These are phyloP conservation scores for Dicyrtomina minuta DNA, from an alignment of 2,888 invertebrate genomes.

Conservation along the genomic window DNA sequence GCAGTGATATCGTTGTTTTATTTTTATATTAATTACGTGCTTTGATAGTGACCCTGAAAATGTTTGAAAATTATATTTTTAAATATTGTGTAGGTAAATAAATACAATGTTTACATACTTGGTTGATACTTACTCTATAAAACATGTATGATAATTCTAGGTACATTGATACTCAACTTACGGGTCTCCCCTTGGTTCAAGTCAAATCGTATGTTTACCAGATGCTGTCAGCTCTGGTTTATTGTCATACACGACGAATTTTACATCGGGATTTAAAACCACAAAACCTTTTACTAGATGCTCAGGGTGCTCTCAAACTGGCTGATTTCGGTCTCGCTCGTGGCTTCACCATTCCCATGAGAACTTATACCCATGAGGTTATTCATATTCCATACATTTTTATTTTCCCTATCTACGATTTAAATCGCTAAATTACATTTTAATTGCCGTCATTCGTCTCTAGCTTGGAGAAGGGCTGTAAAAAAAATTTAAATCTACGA, in stretches of 20 bases:
- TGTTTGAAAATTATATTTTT: not conserved
- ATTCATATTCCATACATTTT: not conserved
- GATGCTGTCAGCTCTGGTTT: slow-evolving; percentile 81
- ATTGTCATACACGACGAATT: slow-evolving; percentile 85
- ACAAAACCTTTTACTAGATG: slow-evolving; percentile 89
- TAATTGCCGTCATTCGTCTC: not conserved
- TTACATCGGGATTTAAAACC: slow-evolving; percentile 93
- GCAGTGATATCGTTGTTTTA: too few relatives aligned
- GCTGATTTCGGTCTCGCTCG: slow-evolving; percentile 97
- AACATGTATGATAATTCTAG: slow-evolving; percentile 34
- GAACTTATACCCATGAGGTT: slow-evolving; percentile 87
- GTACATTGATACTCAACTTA: slow-evolving; percentile 52
- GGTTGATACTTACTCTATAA: too few relatives aligned
- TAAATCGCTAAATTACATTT: not conserved
- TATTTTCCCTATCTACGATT: not conserved
- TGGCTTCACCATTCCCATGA: slow-evolving; percentile 85
- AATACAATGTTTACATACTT: too few relatives aligned
- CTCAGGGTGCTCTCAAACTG: slow-evolving; percentile 81
- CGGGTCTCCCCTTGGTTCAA: slow-evolving; percentile 49
- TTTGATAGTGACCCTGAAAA: not conserved
- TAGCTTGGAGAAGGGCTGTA: too few relatives aligned
- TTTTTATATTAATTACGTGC: not conserved
- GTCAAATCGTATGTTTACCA: slow-evolving; percentile 69
- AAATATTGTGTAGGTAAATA: not conserved
- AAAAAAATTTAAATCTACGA: too few relatives aligned